These are phyloP conservation scores for Colostygia pectinataria DNA, from an alignment of 2,888 invertebrate genomes.

Conservation along the genomic window DNA sequence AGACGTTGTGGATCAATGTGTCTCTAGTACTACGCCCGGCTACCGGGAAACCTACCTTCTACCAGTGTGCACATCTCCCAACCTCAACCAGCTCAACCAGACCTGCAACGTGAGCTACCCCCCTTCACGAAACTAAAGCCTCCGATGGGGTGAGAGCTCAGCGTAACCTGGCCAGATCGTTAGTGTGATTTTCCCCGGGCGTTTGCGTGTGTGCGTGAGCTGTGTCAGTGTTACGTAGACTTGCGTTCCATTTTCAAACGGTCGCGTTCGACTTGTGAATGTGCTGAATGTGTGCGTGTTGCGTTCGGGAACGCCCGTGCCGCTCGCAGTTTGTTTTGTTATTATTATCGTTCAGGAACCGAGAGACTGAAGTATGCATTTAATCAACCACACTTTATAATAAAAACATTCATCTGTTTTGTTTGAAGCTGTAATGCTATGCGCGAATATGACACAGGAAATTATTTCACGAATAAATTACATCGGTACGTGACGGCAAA, in stretches of 20 bases:
- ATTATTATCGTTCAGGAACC: constrained; percentile 65
- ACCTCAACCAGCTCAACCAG: constrained; percentile 42
- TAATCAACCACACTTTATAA: constrained; percentile 15
- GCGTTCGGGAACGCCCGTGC: constrained; percentile 57
- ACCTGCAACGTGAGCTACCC: constrained; percentile 45
- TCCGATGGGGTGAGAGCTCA: constrained; percentile 53
- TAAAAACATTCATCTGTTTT: constrained; percentile 2
- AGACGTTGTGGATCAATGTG: constrained; percentile 83
- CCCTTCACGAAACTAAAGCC: constrained; percentile 29
- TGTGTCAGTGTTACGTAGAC: constrained; percentile 58
- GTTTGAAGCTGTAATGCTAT: not conserved
- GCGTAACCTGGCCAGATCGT: constrained; percentile 32
- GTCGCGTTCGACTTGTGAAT: constrained; percentile 70
- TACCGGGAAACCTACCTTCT: constrained; percentile 70
- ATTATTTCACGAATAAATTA: constrained; percentile 29
- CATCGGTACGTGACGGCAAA: constrained; percentile 23
- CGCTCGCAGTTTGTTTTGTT: constrained; percentile 74
- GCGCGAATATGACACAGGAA: constrained; percentile 12
- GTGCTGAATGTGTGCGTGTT: constrained; percentile 69
- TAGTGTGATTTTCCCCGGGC: constrained; percentile 68
- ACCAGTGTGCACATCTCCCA: constrained; percentile 52
- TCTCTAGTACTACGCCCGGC: constrained; percentile 82
- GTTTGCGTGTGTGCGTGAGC: constrained; percentile 52
- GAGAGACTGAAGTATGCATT: constrained; percentile 42
- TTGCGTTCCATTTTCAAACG: constrained; percentile 64